Conservation (phyloP, 2,888 invertebrate species). For the Cepaea hortensis region DNA sequence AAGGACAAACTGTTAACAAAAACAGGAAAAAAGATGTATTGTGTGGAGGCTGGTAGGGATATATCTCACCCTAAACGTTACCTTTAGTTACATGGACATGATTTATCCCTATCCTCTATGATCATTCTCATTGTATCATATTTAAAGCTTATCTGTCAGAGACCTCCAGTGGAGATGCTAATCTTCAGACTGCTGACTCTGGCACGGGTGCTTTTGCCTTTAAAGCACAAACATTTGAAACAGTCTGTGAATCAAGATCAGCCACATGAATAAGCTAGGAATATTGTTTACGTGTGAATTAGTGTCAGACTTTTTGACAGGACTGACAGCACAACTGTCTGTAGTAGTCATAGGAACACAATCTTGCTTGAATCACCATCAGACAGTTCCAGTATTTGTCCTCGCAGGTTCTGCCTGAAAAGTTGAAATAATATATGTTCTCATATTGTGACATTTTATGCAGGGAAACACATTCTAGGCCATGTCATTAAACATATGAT, state of each 20-base stretch:
- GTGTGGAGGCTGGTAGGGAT: no score
- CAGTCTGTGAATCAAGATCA: neutral
- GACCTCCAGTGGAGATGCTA: no score
- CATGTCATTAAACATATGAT: no score
- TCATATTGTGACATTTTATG: no score
- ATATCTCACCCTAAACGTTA: no score
- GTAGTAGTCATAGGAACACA: constrained; percentile 92
- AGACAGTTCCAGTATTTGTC: constrained; percentile 81
- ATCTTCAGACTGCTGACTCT: neutral
- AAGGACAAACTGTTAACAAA: no score
- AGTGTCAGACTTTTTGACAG: constrained; percentile 68
- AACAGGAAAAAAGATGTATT: no score
- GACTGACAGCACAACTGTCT: constrained; percentile 86
- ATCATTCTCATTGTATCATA: neutral
- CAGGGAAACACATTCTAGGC: no score
- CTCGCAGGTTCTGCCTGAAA: constrained; percentile 5
- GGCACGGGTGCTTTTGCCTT: neutral
- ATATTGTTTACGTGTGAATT: neutral
- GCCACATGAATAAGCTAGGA: neutral
- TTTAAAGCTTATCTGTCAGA: neutral
- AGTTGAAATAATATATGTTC: neutral
- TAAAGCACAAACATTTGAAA: neutral
- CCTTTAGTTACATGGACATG: no score
- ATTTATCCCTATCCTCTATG: no score
- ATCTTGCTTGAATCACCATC: constrained; percentile 88